Percentiles rank a stretch among this genome's conserved stretches.
These are phyloP conservation scores for Drosophila aff. DNA, from an alignment of 1,140 invertebrate species.

Conservation along the genomic window DNA sequence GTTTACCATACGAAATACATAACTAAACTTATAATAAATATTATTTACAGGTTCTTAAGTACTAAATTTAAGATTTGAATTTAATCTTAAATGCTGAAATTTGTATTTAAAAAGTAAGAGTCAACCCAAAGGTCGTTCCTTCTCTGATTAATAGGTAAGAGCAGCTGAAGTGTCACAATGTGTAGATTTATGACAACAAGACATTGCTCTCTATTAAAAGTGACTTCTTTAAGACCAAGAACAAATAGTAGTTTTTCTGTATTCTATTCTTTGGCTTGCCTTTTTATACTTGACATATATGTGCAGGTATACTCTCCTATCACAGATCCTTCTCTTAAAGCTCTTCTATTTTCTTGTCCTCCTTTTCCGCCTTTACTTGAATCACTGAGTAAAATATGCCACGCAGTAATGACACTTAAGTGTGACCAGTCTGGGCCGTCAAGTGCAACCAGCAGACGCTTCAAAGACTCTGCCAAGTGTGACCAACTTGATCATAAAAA, in stretches of 20 bases:
- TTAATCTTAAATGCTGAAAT: not conserved
- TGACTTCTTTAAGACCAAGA: not conserved
- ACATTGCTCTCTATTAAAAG: not conserved
- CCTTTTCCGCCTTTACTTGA: slow-evolving; percentile 46
- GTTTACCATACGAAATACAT: too few relatives aligned
- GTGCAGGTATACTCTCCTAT: slow-evolving; percentile 4
- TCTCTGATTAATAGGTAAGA: not conserved
- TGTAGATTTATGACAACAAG: slow-evolving; percentile 1
- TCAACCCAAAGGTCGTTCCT: not conserved
- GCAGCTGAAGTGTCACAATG: not conserved
- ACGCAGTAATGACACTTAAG: slow-evolving; percentile 46
- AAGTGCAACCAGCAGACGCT: not conserved
- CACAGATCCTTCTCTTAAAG: slow-evolving; percentile 10
- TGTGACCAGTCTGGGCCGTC: not conserved
- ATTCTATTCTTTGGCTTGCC: not conserved
- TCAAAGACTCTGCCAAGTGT: not conserved
- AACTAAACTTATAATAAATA: too few relatives aligned
- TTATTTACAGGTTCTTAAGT: not conserved
- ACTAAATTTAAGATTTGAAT: not conserved
- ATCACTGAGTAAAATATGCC: slow-evolving; percentile 60
- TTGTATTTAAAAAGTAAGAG: not conserved
- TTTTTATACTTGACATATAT: slow-evolving; percentile 5
- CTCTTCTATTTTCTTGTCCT: not conserved
- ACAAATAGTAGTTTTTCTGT: slow-evolving; percentile 3
- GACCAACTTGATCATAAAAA: slow-evolving; percentile 23